These are phyloP conservation scores for Petrocephalus microphthalmus DNA, from an alignment of 2,113 vertebrate species.

Conservation along the genomic window DNA sequence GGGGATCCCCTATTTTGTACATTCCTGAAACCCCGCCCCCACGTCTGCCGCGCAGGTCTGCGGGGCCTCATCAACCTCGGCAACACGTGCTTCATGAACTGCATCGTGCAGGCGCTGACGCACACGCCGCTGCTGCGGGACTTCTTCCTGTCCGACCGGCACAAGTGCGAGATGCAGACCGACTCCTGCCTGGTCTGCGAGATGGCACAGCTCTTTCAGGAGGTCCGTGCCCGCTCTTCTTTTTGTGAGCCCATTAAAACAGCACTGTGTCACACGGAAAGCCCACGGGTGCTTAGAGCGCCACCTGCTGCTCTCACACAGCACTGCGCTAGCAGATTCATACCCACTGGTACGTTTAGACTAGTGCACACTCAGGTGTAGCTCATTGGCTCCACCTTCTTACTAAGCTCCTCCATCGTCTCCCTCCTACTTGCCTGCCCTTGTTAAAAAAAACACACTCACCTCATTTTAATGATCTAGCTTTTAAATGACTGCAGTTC, in stretches of 20 bases:
- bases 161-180: slow-evolving; percentile 87
- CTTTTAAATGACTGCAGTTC: not conserved
- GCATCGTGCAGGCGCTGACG: slow-evolving; percentile 83
- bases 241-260: too few species aligned
- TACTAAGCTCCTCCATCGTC: too few species aligned
- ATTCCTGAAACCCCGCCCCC: not conserved
- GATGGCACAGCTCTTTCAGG: slow-evolving; percentile 85
- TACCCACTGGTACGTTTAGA: too few species aligned
- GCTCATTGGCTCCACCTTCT: too few species aligned
- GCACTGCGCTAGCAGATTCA: too few species aligned
- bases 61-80: slow-evolving; percentile 82
- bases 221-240: slow-evolving; percentile 58
- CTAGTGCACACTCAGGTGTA: too few species aligned
- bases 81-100: slow-evolving; percentile 90
- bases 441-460: not conserved
- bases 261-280: not conserved
- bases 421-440: not conserved
- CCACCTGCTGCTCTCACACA: not conserved
- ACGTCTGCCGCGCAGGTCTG: slow-evolving; percentile 58
- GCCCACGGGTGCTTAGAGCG: not conserved
- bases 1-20: not conserved
- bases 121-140: slow-evolving; percentile 82
- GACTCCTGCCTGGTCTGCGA: slow-evolving; percentile 84
- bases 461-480: not conserved
- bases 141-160: slow-evolving; percentile 84